These are phyloP conservation scores for Chionomys nivalis DNA, from an alignment of 2,113 vertebrate species.

Conservation along the genomic window DNA sequence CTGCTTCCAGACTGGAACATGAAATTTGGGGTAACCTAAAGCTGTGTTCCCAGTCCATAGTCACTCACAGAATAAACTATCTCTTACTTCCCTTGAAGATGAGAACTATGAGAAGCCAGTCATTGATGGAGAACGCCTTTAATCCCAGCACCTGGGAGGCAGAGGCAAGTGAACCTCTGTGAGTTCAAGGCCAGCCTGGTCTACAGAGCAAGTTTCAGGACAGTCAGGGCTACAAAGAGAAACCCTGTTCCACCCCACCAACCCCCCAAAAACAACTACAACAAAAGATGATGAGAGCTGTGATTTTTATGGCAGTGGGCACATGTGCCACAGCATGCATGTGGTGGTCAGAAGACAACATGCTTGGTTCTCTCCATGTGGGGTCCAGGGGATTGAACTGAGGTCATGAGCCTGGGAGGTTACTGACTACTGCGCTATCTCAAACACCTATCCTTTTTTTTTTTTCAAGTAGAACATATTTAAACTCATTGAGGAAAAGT, in stretches of 20 bases:
- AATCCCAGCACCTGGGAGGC: not conserved
- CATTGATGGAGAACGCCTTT: not conserved
- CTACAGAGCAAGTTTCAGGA: not conserved
- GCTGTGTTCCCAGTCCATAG: not conserved
- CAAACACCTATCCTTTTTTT: not conserved
- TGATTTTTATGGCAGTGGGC: not conserved
- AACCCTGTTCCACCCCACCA: not conserved
- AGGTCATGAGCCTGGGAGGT: not conserved
- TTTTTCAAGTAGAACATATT: not conserved
- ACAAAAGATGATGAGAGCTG: not conserved
- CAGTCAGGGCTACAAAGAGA: not conserved
- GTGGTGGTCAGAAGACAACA: not conserved
- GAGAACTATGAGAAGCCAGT: not conserved
- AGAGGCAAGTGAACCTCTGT: not conserved
- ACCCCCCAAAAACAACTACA: not conserved
- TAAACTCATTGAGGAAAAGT: not conserved
- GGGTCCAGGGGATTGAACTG: not conserved
- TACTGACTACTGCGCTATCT: not conserved
- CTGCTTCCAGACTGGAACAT: not conserved
- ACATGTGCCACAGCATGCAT: not conserved
- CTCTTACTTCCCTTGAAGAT: not conserved
- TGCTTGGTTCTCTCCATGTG: not conserved
- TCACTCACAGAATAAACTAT: not conserved
- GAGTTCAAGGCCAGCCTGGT: not conserved
- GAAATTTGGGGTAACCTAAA: not conserved